Base-by-base conservation (phyloP, 53 echinoderm and acorn worm species). In the Crossaster papposus region DNA sequence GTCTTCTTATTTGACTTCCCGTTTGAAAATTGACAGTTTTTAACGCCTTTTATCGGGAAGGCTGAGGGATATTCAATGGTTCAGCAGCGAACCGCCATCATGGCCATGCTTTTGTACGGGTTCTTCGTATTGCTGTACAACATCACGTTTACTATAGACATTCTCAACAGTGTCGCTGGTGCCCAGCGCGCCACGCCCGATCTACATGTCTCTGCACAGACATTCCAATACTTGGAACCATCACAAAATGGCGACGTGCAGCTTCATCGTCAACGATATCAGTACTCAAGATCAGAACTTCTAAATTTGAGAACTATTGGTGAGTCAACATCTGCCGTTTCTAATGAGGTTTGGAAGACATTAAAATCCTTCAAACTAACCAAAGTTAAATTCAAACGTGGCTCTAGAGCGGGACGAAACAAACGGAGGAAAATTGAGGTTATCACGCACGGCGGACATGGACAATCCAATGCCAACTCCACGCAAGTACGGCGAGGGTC, bases 341-440 rank as follows among this genome's bases (percentile, higher is more conserved):
- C 80, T 50, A 50, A 17, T 23, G 50, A 80, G 30, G 54, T 55
- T 15, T 80, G 80, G 80, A 26, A 80, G 80, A 54, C 80, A 9
- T 55, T 80, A 55, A 80, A 54, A 55, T 54, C 55, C 17, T 17
- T 54, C 13, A 80, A 55, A 54, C 30, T 55, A 22, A 55, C 31
- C 32, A 80, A 33, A 18, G 38, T 38, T 38, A 33, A 15, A 54
- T 13, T 17, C 32, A 54, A 55, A 30, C 58, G 80, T 29, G 80
- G 80, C 13, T 13, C 15, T 55, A 80, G 80, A 80, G 80, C 80
- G 28, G 55, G 55, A 14, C 28, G 32, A 55, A 28, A 30, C 28
- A 12, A 54, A 13, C 54, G 20, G 30, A 80, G 80, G 28, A 30
- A 22, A 54, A 55, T 80, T 14, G 13, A 30, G 30, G 58, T 30